Conservation (phyloP, 2,797 vertebrate genomes). For the Premnoplex brunnescens region DNA sequence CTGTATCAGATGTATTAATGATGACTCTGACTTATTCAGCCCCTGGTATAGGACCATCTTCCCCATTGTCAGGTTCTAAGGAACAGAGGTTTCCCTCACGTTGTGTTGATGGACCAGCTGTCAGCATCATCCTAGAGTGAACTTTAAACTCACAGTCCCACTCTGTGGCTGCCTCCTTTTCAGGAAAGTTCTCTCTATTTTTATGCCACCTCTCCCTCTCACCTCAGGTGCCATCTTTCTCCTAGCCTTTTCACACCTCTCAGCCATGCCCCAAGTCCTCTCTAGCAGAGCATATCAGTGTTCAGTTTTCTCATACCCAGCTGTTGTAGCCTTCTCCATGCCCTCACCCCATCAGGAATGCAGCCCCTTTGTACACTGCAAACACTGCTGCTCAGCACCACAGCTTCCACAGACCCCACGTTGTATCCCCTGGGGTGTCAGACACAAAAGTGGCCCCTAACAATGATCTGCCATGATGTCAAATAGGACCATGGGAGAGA, state of each 20-base stretch:
- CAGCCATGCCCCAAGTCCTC: not conserved
- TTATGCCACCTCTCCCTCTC: not conserved
- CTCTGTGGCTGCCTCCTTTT: not conserved
- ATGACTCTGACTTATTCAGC: not conserved
- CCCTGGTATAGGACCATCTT: not conserved
- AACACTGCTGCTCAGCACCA: not conserved
- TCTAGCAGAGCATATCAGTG: not conserved
- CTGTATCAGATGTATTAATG: not conserved
- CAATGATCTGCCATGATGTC: not conserved
- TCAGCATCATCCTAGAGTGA: not conserved
- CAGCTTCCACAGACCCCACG: fast-evolving
- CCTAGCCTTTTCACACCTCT: not conserved
- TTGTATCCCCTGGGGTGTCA: fast-evolving
- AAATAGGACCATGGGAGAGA: not conserved
- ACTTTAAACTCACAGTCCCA: not conserved
- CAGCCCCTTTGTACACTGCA: not conserved
- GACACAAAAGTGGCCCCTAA: not conserved
- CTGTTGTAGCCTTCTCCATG: fast-evolving
- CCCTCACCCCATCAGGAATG: not conserved
- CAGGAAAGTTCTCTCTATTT: not conserved
- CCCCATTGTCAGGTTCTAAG: not conserved
- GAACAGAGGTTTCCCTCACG: not conserved
- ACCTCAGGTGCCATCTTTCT: not conserved
- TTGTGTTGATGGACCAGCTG: not conserved
- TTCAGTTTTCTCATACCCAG: not conserved